Base-by-base conservation (phyloP, 2,888 invertebrate species). In the Trisateles emortualis region DNA sequence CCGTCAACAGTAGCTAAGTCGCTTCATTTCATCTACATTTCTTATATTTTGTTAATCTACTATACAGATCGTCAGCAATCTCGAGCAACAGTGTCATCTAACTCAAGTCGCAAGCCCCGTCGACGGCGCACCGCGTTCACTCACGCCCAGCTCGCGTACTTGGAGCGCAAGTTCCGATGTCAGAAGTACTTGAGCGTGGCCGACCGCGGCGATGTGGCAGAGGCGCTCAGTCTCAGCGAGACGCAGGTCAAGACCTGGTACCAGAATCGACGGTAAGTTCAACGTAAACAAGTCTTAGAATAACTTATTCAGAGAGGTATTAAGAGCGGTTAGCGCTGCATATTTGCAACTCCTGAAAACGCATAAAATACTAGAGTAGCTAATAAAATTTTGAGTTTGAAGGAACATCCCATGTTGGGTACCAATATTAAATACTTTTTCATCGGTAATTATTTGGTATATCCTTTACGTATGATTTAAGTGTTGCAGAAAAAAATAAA, bases 201-300 rank as follows among this genome's bases (percentile, higher is more conserved):
- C 0, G 98, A 98, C 81, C 93, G 98, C 32, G 97, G 98, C 51
- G 98, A 98, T 82, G 98, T 98, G 0, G 98, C 98, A 0, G 98
- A 98, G 76, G 96, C 97, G 0, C 93, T 98, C 17, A 97, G 96
- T 76, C 93, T 98, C 19, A 97, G 97, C 29, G 98, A 98, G 89
- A 98, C 98, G 0, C 98, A 98, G 83, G 98, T 98, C 46, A 98
- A 98, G 90, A 98, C 98, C 1, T 98, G 98, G 98, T 98, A 97
- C 76, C 97, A 97, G 87, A 97, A 97, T 79, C 93, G 97, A 85
- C 94, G 97, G 97, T 97, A 72, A 87, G 86, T 5, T 24, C 13
- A 2, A 4, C 11, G 22, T 4, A 11, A 3, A 8, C 3, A n/a
- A 13, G 22, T 22, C 24, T 39, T 22, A 39, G 8, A 39, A 4